Base-by-base conservation (phyloP, 2,797 vertebrate genomes). In the Periparus ater region DNA sequence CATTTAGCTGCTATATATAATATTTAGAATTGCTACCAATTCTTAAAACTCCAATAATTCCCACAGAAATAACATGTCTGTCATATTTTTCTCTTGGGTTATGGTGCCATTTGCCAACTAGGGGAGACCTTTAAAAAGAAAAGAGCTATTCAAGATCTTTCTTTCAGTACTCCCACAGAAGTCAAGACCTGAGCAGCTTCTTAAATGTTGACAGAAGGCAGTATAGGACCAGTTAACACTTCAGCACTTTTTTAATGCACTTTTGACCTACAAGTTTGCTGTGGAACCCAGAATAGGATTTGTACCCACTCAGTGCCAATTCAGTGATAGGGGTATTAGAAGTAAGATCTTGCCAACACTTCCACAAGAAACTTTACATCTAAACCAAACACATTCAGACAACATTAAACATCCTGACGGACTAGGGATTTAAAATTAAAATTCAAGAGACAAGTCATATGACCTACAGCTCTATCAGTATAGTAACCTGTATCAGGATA, bases 151-250 rank as follows among this genome's bases (percentile, higher is more conserved):
- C 48, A 66, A 76, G 75, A 86, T 50, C 88, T 72, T 94, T 95
- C 87, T 94, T 93, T 92, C 71, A 84, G 73, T 94, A 93, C 79
- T 95, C 60, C 79, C 66, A 93, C 66, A 60, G 70, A 96, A 91
- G 85, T 93, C 87, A 95, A 89, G 89, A 86, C 76, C 89, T n/a
- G n/a, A 91, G 58, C 36, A 89, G 66, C 42, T 95, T 89, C 92
- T 84, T 90, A 92, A 94, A 86, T 81, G 85, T 81, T 96, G 93
- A 92, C 93, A 94, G 92, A 92, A 96, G 82, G 70, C 72, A 91
- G 21, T 63, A 68, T 66, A 83, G 76, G 91, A 66, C 79, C 73
- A 84, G 73, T 76, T 95, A 93, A 75, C 85, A 91, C 62, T 81
- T 95, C 72, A 92, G 76, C 70, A 89, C 62, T 84, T 85, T 91